Conservation (phyloP, 2,113 vertebrate species). For the Rhodinocichla rosea region DNA sequence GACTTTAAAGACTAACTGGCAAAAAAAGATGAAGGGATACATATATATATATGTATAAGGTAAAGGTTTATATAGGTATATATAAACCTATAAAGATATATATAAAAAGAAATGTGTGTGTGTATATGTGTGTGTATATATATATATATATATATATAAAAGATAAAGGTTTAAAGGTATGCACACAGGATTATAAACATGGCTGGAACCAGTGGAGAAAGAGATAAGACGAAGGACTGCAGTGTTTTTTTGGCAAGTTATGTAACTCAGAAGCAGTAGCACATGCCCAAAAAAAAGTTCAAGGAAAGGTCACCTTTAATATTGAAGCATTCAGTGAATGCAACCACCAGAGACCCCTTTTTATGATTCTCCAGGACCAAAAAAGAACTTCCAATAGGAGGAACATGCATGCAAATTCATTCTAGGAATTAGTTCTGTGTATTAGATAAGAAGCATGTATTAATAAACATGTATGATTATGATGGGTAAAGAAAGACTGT, state of each 20-base stretch:
- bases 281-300: background rate
- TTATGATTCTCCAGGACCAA: background rate
- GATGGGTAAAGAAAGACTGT: background rate
- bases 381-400: background rate
- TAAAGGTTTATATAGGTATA: background rate
- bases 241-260: background rate
- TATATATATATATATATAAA: background rate
- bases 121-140: too few species aligned
- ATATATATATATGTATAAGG: background rate
- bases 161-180: background rate
- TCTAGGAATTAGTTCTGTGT: background rate
- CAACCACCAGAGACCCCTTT: background rate
- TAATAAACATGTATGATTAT: background rate
- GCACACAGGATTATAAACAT: background rate
- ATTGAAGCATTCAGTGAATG: background rate
- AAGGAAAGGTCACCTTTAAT: background rate
- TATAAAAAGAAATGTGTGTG: background rate
- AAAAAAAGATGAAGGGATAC: background rate
- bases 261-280: background rate
- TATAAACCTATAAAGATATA: background rate
- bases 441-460: background rate
- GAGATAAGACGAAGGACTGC: background rate
- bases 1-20: background rate
- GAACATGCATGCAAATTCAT: background rate
- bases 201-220: background rate